Conservation (phyloP, 2,888 invertebrate genomes). For the Lordiphosa andalusiaca region DNA sequence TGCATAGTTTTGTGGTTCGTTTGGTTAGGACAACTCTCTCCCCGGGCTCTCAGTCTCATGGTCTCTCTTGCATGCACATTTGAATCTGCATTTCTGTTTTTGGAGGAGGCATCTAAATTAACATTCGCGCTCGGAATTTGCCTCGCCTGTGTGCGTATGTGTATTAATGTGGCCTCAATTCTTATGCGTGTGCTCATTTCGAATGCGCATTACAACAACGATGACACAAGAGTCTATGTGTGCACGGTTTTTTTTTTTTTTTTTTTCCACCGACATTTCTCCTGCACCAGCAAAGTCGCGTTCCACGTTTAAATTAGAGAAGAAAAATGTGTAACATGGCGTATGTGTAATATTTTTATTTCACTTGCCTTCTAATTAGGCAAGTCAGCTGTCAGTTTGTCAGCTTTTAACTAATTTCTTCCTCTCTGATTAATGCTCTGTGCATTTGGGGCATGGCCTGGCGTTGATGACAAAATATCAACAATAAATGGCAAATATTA, state of each 20-base stretch:
- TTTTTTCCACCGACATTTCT: not conserved
- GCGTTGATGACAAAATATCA: conserved; percentile 28
- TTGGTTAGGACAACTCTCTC: conserved; percentile 34
- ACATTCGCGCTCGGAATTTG: conserved; percentile 55
- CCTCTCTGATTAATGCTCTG: conserved; percentile 55
- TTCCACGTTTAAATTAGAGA: conserved; percentile 56
- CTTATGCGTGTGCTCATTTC: conserved; percentile 75
- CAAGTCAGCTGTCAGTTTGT: conserved; percentile 59
- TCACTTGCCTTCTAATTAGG: conserved; percentile 72
- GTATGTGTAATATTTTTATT: conserved; percentile 75
- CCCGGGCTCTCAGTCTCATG: conserved; percentile 28
- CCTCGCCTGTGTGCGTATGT: conserved; percentile 19
- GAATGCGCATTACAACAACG: conserved; percentile 69
- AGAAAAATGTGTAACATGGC: conserved; percentile 58
- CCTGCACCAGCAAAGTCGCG: not conserved
- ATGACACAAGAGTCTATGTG: conserved; percentile 19
- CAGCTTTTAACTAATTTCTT: conserved; percentile 65
- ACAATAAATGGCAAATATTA: conserved; percentile 33
- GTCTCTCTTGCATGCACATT: conserved; percentile 60
- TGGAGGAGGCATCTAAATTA: conserved; percentile 51
- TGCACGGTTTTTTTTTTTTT: conserved; percentile 33
- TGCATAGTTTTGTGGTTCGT: conserved; percentile 42
- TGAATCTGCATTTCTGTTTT: conserved; percentile 59
- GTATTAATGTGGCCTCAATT: conserved; percentile 71
- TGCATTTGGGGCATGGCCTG: conserved; percentile 61